These are phyloP conservation scores for Lymantria dispar DNA, from an alignment of 2,888 invertebrate genomes.

Conservation along the genomic window DNA sequence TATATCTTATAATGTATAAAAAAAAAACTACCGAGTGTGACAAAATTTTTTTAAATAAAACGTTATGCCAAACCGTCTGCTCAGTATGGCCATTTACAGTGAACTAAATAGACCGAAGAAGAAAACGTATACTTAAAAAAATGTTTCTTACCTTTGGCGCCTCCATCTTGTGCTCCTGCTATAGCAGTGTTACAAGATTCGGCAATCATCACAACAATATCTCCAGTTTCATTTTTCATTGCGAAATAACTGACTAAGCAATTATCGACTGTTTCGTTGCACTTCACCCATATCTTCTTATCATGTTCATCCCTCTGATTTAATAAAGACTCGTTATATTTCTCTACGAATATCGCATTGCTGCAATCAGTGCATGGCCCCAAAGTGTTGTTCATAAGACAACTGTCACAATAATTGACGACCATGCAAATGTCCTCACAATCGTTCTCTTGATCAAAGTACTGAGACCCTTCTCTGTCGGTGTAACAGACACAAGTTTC, in stretches of 20 bases:
- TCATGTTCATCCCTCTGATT: conserved; percentile 32
- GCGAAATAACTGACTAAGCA: conserved; percentile 49
- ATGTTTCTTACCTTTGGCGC: conserved; percentile 44
- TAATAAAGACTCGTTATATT: conserved; percentile 37
- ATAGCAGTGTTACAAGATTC: conserved; percentile 37
- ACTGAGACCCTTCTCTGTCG: conserved; percentile 55
- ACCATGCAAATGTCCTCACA: conserved; percentile 61
- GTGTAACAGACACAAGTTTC: conserved; percentile 55
- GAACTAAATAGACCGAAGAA: too few species aligned
- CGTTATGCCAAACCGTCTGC: too few species aligned
- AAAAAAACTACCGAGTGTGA: too few species aligned
- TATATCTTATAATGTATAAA: too few species aligned
- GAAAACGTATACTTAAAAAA: background rate
- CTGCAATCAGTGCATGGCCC: conserved; percentile 33
- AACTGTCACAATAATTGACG: conserved; percentile 47
- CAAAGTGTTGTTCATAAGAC: conserved; percentile 38
- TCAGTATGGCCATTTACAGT: too few species aligned
- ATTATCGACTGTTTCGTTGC: conserved; percentile 40
- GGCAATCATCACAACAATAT: conserved; percentile 48
- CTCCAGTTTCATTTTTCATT: conserved; percentile 36
- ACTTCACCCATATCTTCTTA: conserved; percentile 55
- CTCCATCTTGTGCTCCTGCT: conserved; percentile 22
- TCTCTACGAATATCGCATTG: conserved; percentile 11
- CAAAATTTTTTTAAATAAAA: too few species aligned
- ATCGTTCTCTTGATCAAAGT: conserved; percentile 51